Evolutionary conservation across 92 coral and sea anemone genomes (phyloP).

Genomic region (Epizoanthus ramosus): DNA sequence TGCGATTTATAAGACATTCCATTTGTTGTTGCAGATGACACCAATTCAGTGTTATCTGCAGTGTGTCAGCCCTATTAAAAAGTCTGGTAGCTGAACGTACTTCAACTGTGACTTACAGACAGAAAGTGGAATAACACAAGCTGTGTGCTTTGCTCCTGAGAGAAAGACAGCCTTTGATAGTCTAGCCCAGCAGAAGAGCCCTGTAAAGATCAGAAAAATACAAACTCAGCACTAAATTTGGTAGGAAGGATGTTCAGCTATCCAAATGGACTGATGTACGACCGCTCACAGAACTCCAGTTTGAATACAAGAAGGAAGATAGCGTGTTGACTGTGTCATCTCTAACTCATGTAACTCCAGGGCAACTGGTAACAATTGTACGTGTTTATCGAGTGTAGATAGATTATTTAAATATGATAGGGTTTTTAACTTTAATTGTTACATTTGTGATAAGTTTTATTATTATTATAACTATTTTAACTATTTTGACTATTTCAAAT

Average conservation of each 20-base stretch:
- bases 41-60: conserved; percentile 9
- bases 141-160: conserved; percentile 25
- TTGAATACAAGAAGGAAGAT: not conserved
- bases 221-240: conserved; percentile 4
- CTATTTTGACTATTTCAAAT: too few species aligned
- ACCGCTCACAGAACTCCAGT: conserved; percentile 11
- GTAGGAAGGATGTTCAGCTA: conserved; percentile 2
- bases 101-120: conserved; percentile 25
- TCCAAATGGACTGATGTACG: not conserved
- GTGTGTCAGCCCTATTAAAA: not conserved
- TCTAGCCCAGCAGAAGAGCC: conserved; percentile 1
- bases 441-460: too few species aligned
- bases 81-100: conserved; percentile 4
- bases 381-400: too few species aligned
- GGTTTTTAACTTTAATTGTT: too few species aligned
- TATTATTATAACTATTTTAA: too few species aligned
- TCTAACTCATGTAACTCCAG: conserved; percentile 7
- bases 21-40: not conserved
- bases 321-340: not conserved
- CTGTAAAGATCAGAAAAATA: conserved; percentile 1
- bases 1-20: conserved; percentile 8
- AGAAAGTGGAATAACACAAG: conserved; percentile 4
- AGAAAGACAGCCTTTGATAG: not conserved
- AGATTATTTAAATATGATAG: too few species aligned
- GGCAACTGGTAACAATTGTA: conserved; percentile 2